These are phyloP conservation scores for Macrotus californicus DNA, from an alignment of 2,113 vertebrate genomes.

Conservation along the genomic window DNA sequence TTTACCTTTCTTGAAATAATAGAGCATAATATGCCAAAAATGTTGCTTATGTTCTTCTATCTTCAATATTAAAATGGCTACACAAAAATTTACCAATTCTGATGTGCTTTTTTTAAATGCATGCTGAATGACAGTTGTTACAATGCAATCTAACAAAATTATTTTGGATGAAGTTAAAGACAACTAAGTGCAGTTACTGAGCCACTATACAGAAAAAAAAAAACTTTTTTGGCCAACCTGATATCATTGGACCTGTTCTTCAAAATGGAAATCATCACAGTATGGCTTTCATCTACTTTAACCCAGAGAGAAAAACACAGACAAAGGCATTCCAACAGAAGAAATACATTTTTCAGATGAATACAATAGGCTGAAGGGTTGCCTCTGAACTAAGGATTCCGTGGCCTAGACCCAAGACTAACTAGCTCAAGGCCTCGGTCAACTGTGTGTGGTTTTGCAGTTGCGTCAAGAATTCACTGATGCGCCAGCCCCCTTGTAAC, in stretches of 20 bases:
- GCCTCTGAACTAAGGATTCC: background rate
- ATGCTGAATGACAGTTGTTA: too few relatives aligned
- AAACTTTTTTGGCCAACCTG: too few relatives aligned
- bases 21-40: too few relatives aligned
- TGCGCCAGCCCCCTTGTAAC: background rate
- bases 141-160: too few relatives aligned
- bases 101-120: too few relatives aligned
- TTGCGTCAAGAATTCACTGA: background rate
- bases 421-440: background rate
- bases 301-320: background rate
- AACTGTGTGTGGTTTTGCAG: background rate
- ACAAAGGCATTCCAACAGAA: background rate
- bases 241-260: background rate
- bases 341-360: background rate
- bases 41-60: too few relatives aligned
- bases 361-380: background rate
- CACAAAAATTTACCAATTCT: too few relatives aligned
- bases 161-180: too few relatives aligned
- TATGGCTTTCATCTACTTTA: background rate
- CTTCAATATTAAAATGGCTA: too few relatives aligned
- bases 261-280: background rate
- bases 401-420: background rate
- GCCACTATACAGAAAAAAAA: too few relatives aligned
- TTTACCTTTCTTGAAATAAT: too few relatives aligned
- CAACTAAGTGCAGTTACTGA: too few relatives aligned